phyloP scores from a whole-genome alignment of 2,797 vertebrate species.

The Mormyrus hasselquistii region DNA sequence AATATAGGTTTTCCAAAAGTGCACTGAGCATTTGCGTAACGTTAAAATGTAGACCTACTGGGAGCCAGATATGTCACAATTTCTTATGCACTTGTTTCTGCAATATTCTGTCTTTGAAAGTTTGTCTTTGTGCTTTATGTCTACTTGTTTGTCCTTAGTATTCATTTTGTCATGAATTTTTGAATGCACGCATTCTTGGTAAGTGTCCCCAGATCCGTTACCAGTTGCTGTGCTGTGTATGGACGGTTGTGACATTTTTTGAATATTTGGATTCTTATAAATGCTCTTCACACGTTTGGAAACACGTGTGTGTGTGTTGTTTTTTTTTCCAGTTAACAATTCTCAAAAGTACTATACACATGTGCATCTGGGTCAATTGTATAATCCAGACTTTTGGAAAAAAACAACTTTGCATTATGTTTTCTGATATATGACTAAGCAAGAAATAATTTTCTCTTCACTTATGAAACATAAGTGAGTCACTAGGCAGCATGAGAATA shows the following conservation, averaged over 20 bases:
- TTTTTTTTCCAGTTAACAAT: background rate
- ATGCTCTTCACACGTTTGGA: background rate
- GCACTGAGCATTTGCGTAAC: background rate
- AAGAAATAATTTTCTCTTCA: background rate
- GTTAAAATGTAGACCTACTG: constrained; percentile 30
- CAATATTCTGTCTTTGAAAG: constrained; percentile 1
- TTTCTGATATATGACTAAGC: background rate
- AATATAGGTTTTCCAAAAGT: background rate
- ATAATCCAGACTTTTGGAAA: background rate
- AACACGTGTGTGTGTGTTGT: background rate
- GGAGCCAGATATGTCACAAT: constrained; percentile 35
- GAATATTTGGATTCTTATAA: background rate
- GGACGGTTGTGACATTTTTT: constrained; percentile 17
- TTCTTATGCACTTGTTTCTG: constrained; percentile 31
- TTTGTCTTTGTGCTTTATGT: constrained; percentile 22
- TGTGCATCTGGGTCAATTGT: background rate
- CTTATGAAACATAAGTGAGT: background rate
- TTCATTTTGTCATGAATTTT: constrained; percentile 24
- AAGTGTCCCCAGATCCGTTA: background rate
- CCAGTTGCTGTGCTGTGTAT: background rate
- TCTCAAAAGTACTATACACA: background rate
- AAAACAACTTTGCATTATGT: background rate
- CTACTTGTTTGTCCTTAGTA: constrained; percentile 15
- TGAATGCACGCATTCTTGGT: constrained; percentile 6
- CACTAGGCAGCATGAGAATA: background rate